These are phyloP conservation scores for Anthoptus insignis DNA, from an alignment of 2,888 invertebrate species.

Conservation along the genomic window DNA sequence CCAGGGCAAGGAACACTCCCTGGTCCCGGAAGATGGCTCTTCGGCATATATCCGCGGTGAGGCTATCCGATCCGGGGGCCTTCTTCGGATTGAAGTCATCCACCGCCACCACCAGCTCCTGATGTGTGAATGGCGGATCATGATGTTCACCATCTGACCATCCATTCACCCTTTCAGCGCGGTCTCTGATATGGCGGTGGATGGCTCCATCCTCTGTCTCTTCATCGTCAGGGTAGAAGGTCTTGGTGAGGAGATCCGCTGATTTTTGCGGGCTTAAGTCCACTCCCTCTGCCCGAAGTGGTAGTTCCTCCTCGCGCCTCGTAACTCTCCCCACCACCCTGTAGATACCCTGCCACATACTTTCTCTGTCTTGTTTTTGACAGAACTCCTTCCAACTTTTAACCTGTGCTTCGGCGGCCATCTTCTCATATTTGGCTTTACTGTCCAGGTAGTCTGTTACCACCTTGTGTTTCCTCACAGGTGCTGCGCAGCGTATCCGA, in stretches of 20 bases:
- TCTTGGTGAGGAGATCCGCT: slow-evolving; percentile 5
- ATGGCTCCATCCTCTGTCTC: slow-evolving; percentile 13
- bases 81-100: slow-evolving; percentile 32
- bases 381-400: no score
- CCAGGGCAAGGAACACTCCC: not conserved
- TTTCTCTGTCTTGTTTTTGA: slow-evolving; percentile 17
- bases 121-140: no score
- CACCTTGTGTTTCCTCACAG: no score
- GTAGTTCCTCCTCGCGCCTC: slow-evolving; percentile 23
- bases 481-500: no score
- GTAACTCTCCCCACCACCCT: slow-evolving; percentile 16
- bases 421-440: no score
- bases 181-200: slow-evolving; percentile 9
- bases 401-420: no score
- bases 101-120: not conserved
- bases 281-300: slow-evolving; percentile 6
- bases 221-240: slow-evolving; percentile 25
- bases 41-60: slow-evolving; percentile 24
- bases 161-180: not conserved
- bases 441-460: no score
- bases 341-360: slow-evolving; percentile 17
- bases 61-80: slow-evolving; percentile 27
- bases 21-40: slow-evolving; percentile 4
- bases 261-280: slow-evolving; percentile 25
- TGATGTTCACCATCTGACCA: not conserved